These are phyloP conservation scores for Trichogramma pretiosum DNA, from an alignment of 1,140 invertebrate genomes.

Conservation along the genomic window DNA sequence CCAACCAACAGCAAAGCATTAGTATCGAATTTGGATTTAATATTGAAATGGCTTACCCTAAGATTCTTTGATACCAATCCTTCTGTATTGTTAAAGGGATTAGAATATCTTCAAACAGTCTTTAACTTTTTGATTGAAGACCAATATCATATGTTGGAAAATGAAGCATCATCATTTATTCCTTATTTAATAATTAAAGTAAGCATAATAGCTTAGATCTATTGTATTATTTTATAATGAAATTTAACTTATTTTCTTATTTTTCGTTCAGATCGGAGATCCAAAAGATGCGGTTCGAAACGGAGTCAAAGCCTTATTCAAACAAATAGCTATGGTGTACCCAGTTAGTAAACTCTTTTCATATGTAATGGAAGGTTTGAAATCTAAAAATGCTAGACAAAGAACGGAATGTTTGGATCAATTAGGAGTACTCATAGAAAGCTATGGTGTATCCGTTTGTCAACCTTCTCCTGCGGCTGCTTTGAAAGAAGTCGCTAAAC, in stretches of 20 bases:
- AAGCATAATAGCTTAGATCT: conserved; percentile 13
- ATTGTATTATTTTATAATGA: background rate
- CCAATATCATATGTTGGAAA: conserved; percentile 79
- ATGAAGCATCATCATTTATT: conserved; percentile 87
- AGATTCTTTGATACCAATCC: conserved; percentile 98
- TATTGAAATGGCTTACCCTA: conserved; percentile 92
- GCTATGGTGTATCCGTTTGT: conserved; percentile 77
- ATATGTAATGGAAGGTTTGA: conserved; percentile 88
- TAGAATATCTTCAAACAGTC: conserved; percentile 82
- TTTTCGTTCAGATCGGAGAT: conserved; percentile 70
- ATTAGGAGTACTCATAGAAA: conserved; percentile 77
- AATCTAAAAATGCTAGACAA: conserved; percentile 94
- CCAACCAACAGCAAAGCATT: conserved; percentile 67
- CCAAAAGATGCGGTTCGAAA: conserved; percentile 90
- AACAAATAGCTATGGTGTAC: conserved; percentile 77
- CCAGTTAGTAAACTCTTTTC: conserved; percentile 83
- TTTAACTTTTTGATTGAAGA: conserved; percentile 72
- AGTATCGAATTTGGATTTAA: conserved; percentile 85
- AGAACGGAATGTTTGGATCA: conserved; percentile 92
- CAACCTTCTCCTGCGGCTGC: conserved; percentile 65
- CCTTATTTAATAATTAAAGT: conserved; percentile 90
- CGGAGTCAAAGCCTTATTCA: conserved; percentile 77
- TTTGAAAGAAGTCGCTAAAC: conserved; percentile 86
- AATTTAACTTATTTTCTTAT: conserved; percentile 1
- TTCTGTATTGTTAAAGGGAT: conserved; percentile 85